phyloP scores from a whole-genome alignment of 2,797 vertebrate genomes.

The Mergus octosetaceus region DNA sequence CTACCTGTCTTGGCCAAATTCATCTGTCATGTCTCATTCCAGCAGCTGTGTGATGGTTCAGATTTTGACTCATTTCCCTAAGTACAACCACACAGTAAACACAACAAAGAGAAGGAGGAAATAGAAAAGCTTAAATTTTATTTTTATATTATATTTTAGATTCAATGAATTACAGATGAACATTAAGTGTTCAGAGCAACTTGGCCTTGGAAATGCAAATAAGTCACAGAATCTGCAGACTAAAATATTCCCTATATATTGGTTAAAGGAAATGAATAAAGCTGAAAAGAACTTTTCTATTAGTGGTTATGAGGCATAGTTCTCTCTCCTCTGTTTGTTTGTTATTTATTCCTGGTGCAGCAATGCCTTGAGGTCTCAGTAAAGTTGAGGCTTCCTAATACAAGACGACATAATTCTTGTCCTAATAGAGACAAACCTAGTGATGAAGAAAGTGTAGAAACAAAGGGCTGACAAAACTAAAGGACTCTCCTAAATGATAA shows the following conservation, averaged over 20 bases:
- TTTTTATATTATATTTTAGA: neutral
- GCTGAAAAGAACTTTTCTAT: neutral
- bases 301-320: neutral
- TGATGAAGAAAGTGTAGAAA: neutral
- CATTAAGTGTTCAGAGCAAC: neutral
- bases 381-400: neutral
- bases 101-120: neutral
- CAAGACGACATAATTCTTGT: neutral
- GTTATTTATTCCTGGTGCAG: neutral
- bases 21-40: neutral
- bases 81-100: neutral
- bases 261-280: neutral
- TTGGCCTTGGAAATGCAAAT: neutral
- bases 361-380: neutral
- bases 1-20: slow-evolving; percentile 1
- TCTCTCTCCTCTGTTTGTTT: neutral
- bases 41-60: neutral
- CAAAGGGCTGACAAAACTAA: neutral
- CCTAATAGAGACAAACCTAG: neutral
- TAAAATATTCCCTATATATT: neutral
- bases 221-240: neutral
- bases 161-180: neutral
- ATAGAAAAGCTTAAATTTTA: neutral
- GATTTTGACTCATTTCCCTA: slow-evolving; percentile 27
- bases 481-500: neutral